These are phyloP conservation scores for Heterodera filipjevi DNA, from an alignment of 2,888 invertebrate genomes.

Conservation along the genomic window DNA sequence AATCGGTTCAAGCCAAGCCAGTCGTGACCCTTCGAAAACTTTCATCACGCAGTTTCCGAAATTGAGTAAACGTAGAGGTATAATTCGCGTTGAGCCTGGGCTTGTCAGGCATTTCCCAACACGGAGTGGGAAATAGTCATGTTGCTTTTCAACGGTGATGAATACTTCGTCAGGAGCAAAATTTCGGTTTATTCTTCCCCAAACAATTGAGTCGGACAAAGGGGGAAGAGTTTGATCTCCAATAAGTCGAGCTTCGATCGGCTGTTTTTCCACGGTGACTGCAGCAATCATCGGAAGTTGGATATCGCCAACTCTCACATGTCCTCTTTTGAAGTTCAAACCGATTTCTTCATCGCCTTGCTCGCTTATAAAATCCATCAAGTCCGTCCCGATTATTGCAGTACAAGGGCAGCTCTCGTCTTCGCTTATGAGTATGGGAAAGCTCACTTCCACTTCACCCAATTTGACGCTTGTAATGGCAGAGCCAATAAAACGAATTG, in stretches of 20 bases:
- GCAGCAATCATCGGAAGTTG: slow-evolving; percentile 11
- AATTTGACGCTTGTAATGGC: not conserved
- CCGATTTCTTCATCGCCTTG: not conserved
- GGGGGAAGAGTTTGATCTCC: not conserved
- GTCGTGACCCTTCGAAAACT: not conserved
- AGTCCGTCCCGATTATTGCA: slow-evolving; percentile 4
- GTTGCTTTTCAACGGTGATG: not conserved
- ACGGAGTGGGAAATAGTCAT: slow-evolving; percentile 13
- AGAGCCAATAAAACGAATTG: slow-evolving; percentile 10
- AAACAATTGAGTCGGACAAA: not conserved
- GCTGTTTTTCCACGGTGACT: not conserved
- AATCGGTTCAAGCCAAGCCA: slow-evolving; percentile 8
- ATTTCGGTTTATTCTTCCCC: slow-evolving; percentile 7
- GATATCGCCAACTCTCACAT: not conserved
- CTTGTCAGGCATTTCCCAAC: not conserved
- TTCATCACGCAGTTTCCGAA: slow-evolving; percentile 1
- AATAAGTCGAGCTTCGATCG: not conserved
- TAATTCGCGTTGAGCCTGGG: not conserved
- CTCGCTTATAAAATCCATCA: not conserved
- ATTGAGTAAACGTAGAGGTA: slow-evolving; percentile 16
- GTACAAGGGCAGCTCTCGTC: not conserved
- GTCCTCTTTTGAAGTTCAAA: slow-evolving; percentile 4
- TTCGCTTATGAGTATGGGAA: not conserved
- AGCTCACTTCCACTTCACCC: not conserved
- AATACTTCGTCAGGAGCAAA: not conserved